phyloP scores from a whole-genome alignment of 2,113 vertebrate species.

The Phoxinus phoxinus region DNA sequence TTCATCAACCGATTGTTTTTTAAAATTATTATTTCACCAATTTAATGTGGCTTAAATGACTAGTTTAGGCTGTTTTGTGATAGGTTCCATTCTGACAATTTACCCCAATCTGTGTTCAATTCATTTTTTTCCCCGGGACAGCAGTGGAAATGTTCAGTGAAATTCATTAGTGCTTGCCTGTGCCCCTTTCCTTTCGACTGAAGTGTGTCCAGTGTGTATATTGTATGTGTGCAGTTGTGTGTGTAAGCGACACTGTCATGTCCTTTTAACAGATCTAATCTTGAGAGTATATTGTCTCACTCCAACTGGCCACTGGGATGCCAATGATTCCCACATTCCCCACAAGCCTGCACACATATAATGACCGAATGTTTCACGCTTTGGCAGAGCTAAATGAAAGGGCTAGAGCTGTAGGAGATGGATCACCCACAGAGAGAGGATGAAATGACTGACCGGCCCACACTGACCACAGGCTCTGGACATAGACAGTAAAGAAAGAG shows the following conservation, averaged over 20 bases:
- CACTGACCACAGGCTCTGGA: conserved; percentile 60
- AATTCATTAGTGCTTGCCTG: background rate
- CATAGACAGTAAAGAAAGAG: conserved; percentile 30
- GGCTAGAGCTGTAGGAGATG: conserved; percentile 65
- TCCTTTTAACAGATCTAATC: background rate
- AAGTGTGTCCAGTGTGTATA: background rate
- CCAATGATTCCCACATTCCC: conserved; percentile 53
- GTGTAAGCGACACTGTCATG: conserved; percentile 4
- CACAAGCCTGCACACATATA: conserved; percentile 73
- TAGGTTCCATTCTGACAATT: background rate
- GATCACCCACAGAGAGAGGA: conserved; percentile 71
- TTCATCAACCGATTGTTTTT: too few relatives aligned
- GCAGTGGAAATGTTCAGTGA: background rate
- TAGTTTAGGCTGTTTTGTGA: too few relatives aligned
- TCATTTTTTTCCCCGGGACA: background rate
- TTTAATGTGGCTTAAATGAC: too few relatives aligned
- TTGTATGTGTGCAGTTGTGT: conserved; percentile 11
- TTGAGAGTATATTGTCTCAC: conserved; percentile 25
- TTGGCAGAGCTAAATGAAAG: conserved; percentile 74
- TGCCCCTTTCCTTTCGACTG: background rate
- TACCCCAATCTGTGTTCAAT: background rate
- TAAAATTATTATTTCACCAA: too few relatives aligned
- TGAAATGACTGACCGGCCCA: conserved; percentile 74
- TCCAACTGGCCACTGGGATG: conserved; percentile 14
- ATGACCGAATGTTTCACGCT: conserved; percentile 73